Conservation (phyloP, 2,888 invertebrate genomes). For the Octonoba sinensis region DNA sequence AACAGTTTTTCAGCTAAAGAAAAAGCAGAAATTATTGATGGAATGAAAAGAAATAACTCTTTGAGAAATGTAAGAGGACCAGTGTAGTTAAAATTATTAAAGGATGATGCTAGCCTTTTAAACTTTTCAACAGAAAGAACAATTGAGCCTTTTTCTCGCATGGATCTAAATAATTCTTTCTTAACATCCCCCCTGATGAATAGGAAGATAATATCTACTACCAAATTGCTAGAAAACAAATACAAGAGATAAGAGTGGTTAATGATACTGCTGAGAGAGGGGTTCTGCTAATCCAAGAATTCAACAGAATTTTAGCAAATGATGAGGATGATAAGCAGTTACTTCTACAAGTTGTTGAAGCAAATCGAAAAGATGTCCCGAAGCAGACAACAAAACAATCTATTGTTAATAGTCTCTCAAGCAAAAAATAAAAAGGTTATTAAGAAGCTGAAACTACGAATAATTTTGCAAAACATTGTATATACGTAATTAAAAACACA, state of each 20-base stretch:
- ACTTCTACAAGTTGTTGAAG: neutral
- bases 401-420: neutral
- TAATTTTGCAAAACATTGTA: neutral
- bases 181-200: neutral
- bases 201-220: neutral
- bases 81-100: neutral
- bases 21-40: neutral
- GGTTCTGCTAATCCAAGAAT: neutral
- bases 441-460: neutral
- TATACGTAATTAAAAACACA: neutral
- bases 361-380: neutral
- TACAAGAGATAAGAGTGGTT: neutral
- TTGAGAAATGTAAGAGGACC: neutral
- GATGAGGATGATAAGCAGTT: slow-evolving; percentile 1
- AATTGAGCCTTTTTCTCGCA: neutral
- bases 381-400: neutral
- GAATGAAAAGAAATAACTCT: neutral
- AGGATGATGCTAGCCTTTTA: neutral
- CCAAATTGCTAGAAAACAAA: neutral
- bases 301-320: neutral
- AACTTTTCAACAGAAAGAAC: neutral
- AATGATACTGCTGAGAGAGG: neutral
- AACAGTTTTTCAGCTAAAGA: neutral
- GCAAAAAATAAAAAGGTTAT: neutral
- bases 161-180: neutral